phyloP scores from a whole-genome alignment of 2,113 vertebrate genomes.

The Hyaena hyaena region DNA sequence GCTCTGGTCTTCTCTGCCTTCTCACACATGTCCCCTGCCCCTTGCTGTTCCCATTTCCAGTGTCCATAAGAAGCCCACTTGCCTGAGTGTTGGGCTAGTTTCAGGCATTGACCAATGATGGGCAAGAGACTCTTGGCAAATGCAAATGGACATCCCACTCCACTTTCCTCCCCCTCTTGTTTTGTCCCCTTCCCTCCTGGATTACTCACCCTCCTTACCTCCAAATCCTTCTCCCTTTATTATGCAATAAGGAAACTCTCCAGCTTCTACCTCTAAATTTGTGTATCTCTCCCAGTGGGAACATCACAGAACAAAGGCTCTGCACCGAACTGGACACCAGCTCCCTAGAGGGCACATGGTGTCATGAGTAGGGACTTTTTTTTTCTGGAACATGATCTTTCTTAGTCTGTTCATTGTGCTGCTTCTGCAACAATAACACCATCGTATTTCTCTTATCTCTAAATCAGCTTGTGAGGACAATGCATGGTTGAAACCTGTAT shows the following conservation, averaged over 20 bases:
- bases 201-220: not conserved
- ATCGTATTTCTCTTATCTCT: not conserved
- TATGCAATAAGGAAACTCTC: not conserved
- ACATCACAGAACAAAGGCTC: not conserved
- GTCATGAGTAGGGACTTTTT: not conserved
- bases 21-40: not conserved
- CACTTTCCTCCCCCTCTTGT: not conserved
- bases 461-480: not conserved
- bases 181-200: not conserved
- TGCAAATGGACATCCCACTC: not conserved
- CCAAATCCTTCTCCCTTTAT: not conserved
- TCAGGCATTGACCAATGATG: not conserved
- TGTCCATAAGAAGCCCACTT: not conserved
- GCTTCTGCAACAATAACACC: not conserved
- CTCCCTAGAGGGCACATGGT: not conserved
- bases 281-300: not conserved
- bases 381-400: not conserved
- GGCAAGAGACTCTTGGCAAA: not conserved
- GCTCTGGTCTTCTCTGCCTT: not conserved
- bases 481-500: not conserved
- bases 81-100: not conserved
- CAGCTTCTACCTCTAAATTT: not conserved
- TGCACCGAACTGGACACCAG: not conserved
- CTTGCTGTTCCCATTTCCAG: not conserved
- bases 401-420: not conserved